phyloP scores from a whole-genome alignment of 2,888 invertebrate species.

The Drosophila longiperda region DNA sequence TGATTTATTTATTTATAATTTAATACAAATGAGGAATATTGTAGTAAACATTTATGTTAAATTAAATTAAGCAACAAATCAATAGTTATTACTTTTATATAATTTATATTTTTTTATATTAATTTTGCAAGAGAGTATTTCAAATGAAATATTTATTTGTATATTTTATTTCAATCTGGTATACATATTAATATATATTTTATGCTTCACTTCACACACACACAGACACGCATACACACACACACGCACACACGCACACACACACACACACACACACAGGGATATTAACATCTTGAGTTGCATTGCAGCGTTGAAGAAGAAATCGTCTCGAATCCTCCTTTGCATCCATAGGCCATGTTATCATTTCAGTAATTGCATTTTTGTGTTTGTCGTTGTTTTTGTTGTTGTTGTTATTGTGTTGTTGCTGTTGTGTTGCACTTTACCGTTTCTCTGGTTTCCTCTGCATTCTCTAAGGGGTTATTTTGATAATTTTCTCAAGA shows the following conservation, averaged over 20 bases:
- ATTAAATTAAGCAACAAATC: not conserved
- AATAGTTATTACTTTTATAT: not conserved
- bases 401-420: constrained; percentile 32
- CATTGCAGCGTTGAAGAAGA: constrained; percentile 30
- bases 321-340: constrained; percentile 55
- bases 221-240: constrained; percentile 12
- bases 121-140: constrained; percentile 29
- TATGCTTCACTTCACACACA: constrained; percentile 58
- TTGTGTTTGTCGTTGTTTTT: constrained; percentile 74
- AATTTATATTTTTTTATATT: not conserved
- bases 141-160: not conserved
- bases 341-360: constrained; percentile 74
- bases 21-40: not conserved
- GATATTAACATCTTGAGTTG: constrained; percentile 57
- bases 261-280: not conserved
- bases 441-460: constrained; percentile 52
- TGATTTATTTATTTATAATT: not conserved
- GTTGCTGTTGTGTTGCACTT: constrained; percentile 43
- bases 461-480: constrained; percentile 66
- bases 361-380: constrained; percentile 80
- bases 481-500: constrained; percentile 75
- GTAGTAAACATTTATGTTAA: too few species aligned
- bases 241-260: constrained; percentile 1
- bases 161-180: constrained; percentile 16
- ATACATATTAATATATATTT: constrained; percentile 72